phyloP scores from a whole-genome alignment of 2,797 vertebrate genomes.

The Crypturellus tataupa region DNA sequence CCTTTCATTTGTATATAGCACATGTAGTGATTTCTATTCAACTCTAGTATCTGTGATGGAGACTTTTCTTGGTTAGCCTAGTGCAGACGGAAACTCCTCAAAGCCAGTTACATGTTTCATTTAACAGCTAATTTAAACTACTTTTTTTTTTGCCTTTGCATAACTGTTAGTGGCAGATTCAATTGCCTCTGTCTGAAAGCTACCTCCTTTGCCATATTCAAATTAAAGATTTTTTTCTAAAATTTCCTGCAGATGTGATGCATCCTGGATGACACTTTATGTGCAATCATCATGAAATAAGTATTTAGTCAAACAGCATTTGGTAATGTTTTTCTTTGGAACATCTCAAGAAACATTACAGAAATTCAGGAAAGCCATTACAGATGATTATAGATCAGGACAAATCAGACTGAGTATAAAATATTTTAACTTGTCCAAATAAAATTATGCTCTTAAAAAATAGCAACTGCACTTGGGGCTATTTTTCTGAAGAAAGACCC shows the following conservation, averaged over 20 bases:
- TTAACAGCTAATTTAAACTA: neutral
- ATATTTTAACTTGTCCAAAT: neutral
- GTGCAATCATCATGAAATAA: neutral
- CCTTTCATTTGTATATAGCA: neutral
- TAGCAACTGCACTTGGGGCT: neutral
- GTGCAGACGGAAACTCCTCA: neutral
- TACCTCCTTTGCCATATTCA: neutral
- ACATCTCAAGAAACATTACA: neutral
- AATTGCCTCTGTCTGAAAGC: neutral
- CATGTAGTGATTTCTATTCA: neutral
- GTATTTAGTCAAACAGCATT: neutral
- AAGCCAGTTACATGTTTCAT: neutral
- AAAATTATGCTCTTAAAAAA: neutral
- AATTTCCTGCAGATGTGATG: neutral
- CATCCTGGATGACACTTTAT: conserved; percentile 17
- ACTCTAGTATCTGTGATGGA: neutral
- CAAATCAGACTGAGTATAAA: neutral
- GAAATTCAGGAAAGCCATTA: neutral
- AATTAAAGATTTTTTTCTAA: neutral
- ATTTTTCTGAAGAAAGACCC: neutral
- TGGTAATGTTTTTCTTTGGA: neutral
- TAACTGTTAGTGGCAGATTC: neutral
- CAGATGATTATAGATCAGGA: neutral
- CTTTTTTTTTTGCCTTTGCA: neutral
- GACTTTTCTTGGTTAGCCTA: neutral